Conservation (phyloP, 2,113 vertebrate species). For the Psittacara wagleri region DNA sequence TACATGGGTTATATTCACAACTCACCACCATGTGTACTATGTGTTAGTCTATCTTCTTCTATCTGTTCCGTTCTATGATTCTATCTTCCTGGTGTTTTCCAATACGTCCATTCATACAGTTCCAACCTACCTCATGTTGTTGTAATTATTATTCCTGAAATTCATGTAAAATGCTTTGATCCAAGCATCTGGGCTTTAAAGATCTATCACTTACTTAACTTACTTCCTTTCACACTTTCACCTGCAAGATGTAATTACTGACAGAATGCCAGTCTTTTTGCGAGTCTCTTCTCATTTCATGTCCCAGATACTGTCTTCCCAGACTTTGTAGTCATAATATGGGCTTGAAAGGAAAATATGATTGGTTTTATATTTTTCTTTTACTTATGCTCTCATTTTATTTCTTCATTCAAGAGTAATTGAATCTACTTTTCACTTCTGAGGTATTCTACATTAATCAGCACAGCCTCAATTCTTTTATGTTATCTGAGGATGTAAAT, state of each 20-base stretch:
- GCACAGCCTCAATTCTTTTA: neutral
- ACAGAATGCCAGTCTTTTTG: neutral
- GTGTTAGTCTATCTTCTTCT: neutral
- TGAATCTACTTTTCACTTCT: neutral
- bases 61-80: neutral
- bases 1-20: neutral
- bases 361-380: neutral
- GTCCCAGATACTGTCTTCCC: neutral
- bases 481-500: neutral
- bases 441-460: neutral
- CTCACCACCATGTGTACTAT: fast-evolving
- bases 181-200: neutral
- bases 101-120: neutral
- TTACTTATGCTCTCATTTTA: neutral
- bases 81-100: neutral
- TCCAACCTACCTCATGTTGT: neutral
- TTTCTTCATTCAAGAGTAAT: neutral
- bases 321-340: neutral
- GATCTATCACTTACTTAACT: neutral
- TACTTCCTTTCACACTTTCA: neutral
- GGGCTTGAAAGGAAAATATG: neutral
- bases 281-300: neutral
- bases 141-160: neutral
- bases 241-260: neutral
- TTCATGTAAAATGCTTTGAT: neutral